A percentile compares a stretch with the other conserved stretches of the same genome.
Evolutionary conservation across 2,113 vertebrate genomes (phyloP).

Genomic region (Zosterops hypoxanthus): DNA sequence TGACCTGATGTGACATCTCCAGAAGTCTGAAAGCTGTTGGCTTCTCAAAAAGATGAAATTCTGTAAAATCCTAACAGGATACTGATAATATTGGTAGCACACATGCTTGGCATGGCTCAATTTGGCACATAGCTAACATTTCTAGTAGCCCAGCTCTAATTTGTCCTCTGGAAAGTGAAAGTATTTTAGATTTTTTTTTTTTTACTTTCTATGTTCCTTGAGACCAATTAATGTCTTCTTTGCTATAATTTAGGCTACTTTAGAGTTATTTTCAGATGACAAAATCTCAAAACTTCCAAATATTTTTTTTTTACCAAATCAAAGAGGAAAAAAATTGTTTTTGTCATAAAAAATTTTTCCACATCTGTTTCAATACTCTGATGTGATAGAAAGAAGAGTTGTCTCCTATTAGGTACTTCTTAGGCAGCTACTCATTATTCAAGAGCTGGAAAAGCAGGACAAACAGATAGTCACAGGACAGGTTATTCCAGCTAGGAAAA

Average conservation of each 20-base stretch:
- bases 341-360: background rate
- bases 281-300: background rate
- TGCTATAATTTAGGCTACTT: background rate
- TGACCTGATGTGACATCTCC: background rate
- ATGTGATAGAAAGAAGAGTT: background rate
- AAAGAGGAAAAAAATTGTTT: background rate
- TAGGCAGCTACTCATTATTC: background rate
- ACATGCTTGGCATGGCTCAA: background rate
- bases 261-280: background rate
- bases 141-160: background rate
- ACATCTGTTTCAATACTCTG: background rate
- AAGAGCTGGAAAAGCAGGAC: background rate
- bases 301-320: background rate
- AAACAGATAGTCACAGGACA: background rate
- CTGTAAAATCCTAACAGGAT: background rate
- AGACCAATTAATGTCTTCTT: background rate
- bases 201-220: background rate
- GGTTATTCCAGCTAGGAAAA: background rate
- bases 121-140: background rate
- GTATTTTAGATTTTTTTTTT: background rate
- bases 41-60: rapidly evolving
- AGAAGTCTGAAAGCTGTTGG: background rate
- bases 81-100: background rate
- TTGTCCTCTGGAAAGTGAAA: background rate
- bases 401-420: background rate